Evolutionary conservation across 2,888 invertebrate genomes (phyloP), one percentile per base, ranked within the genome.

Genomic region (Drosophila paucipuncta): DNA sequence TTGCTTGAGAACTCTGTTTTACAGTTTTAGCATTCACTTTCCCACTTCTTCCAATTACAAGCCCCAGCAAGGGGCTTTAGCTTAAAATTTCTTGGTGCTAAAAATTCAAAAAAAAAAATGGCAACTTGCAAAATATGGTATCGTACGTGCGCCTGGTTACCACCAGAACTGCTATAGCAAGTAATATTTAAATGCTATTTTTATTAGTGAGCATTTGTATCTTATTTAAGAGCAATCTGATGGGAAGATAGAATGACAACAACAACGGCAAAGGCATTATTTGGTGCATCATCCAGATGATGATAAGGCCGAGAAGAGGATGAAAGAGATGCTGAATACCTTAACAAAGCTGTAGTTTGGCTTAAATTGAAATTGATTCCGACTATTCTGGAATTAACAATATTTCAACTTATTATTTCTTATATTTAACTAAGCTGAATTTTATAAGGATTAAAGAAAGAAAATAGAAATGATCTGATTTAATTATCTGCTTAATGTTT

Each of bases 161-260:
- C 22, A 22, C 22, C 22, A 22, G 22, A 22, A 22, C 22, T 22
- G 41, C 10, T 4, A 0, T 0, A 0, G 0, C 1, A 11, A n/a
- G 4, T 43, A 11, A 22, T 43, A 22, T 43, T 43, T 22, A 43
- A 22, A 5, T 22, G 22, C 11, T 22, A 11, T 5, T 22, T 43
- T 22, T 22, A 43, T 43, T 22, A 22, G 43, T 43, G 5, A 43
- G 5, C 22, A 6, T 5, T 22, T 43, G 2, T 43, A 22, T 43
- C 5, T 22, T 43, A 43, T 22, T 43, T 43, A 0, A 22, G n/a
- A 43, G n/a, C n/a, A 0, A 41, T 41, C n/a, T 10, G 4, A 9
- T 10, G 39, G 16, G 37, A 13, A 35, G 13, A 13, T 13, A 35
- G 13, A 13, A 35, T 4, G 13, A 13, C 13, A 35, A 35, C 35